Evolutionary conservation across 1,140 invertebrate species (phyloP).

Genomic region (Aphaenogaster rudis): DNA sequence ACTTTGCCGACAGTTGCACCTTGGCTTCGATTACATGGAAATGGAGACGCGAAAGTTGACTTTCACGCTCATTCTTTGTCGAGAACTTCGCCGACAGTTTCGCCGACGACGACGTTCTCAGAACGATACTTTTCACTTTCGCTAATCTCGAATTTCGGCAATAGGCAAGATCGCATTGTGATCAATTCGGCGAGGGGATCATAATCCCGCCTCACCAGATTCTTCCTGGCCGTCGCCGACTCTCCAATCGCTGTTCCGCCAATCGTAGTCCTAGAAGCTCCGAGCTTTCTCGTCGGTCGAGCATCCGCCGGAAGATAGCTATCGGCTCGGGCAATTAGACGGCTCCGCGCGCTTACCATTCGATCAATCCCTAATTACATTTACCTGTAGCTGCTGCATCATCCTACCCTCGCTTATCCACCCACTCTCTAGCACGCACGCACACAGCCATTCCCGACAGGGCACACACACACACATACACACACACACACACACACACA

Average conservation of each 20-base stretch:
- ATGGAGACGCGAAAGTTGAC: neutral
- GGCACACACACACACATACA: neutral
- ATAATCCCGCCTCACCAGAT: neutral
- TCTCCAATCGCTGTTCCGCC: neutral
- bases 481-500: neutral
- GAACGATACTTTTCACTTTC: neutral
- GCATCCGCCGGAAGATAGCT: conserved; percentile 71
- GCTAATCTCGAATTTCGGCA: neutral
- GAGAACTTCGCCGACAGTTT: neutral
- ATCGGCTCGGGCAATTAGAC: conserved; percentile 76
- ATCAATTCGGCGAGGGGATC: neutral
- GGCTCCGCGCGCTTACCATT: conserved; percentile 75
- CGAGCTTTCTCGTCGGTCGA: conserved; percentile 38
- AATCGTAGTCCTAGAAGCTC: conserved; percentile 1
- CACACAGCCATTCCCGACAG: neutral
- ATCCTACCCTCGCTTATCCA: conserved; percentile 59
- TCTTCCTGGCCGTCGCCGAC: neutral
- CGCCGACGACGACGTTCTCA: no score
- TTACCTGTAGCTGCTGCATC: conserved; percentile 79
- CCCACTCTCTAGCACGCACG: conserved; percentile 4
- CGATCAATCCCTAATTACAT: conserved; percentile 80
- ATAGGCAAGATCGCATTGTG: neutral
- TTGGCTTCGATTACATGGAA: neutral
- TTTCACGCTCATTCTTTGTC: neutral
- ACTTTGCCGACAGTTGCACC: no score